Percentiles rank a stretch among this genome's conserved stretches.
Conservation (phyloP, 2,888 invertebrate species). For the Pristionchus japonicus region DNA sequence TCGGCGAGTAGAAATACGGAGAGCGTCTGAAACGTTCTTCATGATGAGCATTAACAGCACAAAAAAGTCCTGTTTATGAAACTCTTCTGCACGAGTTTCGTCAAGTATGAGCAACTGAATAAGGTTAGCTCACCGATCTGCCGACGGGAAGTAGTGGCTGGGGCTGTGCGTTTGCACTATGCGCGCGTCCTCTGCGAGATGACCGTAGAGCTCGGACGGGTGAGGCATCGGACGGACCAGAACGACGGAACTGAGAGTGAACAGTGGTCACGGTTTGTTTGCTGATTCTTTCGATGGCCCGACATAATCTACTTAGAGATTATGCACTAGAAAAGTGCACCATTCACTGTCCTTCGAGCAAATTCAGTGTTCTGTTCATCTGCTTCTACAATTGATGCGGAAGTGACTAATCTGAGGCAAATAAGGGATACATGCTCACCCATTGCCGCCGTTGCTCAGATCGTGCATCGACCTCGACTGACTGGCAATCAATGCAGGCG, state of each 20-base stretch:
- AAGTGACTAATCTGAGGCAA: neutral
- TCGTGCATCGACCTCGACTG: conserved; percentile 38
- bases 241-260: neutral
- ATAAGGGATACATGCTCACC: neutral
- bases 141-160: neutral
- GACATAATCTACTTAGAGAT: no score
- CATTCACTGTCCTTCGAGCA: no score
- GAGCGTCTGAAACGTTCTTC: neutral
- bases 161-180: neutral
- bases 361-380: no score
- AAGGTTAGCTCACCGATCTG: neutral
- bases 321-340: no score
- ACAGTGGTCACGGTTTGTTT: no score
- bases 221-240: conserved; percentile 33
- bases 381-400: no score
- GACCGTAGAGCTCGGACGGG: conserved; percentile 28
- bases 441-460: neutral
- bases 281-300: no score
- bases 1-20: conserved; percentile 9
- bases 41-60: no score
- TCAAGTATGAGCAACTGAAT: no score
- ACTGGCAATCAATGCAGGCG: neutral
- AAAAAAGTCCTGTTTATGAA: no score
- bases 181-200: neutral
- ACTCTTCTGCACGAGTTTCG: no score